Conservation (phyloP, 2,113 vertebrate species). For the Equus przewalskii region DNA sequence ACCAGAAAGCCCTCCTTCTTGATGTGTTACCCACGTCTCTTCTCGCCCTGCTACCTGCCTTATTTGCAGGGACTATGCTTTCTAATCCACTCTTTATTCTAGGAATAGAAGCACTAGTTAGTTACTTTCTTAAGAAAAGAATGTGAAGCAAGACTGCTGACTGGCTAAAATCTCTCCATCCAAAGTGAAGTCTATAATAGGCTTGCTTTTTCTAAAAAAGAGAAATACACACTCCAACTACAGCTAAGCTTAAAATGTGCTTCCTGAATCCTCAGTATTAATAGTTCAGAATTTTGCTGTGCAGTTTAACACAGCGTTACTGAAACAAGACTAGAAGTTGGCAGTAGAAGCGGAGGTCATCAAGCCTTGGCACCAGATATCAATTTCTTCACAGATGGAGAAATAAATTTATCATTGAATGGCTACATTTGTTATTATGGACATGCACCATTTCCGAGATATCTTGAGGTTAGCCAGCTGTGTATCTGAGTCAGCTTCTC, state of each 20-base stretch:
- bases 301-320: constrained; percentile 48
- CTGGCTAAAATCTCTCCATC: constrained; percentile 77
- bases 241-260: constrained; percentile 69
- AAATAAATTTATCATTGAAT: constrained; percentile 77
- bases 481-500: constrained; percentile 76
- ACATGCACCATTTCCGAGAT: constrained; percentile 82
- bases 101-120: constrained; percentile 78
- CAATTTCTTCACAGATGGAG: constrained; percentile 75
- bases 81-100: constrained; percentile 83
- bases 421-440: constrained; percentile 64
- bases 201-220: constrained; percentile 62
- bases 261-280: constrained; percentile 49
- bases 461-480: constrained; percentile 82
- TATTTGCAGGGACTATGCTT: constrained; percentile 71
- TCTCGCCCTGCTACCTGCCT: constrained; percentile 75
- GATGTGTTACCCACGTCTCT: constrained; percentile 75
- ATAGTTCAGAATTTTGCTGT: constrained; percentile 70
- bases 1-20: constrained; percentile 85
- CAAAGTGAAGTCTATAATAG: constrained; percentile 77
- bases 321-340: constrained; percentile 49
- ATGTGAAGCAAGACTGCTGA: constrained; percentile 83
- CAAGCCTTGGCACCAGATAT: constrained; percentile 65
- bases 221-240: constrained; percentile 19
- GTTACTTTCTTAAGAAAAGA: constrained; percentile 81
- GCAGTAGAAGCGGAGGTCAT: constrained; percentile 64